phyloP scores from a whole-genome alignment of 2,888 invertebrate genomes.

The Vanessa cardui region DNA sequence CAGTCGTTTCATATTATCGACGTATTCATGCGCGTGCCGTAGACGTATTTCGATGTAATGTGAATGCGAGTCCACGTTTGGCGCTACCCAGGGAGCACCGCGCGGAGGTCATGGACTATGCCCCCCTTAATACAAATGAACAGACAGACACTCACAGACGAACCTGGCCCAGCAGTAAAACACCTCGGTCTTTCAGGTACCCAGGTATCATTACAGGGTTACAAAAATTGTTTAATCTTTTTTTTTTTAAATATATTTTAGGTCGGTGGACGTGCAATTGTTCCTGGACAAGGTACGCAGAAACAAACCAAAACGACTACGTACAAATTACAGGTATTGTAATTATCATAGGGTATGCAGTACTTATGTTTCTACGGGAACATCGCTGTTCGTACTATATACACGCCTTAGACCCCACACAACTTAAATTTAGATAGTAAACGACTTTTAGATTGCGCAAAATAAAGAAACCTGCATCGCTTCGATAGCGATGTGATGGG shows the following conservation, averaged over 20 bases:
- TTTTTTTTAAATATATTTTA: neutral
- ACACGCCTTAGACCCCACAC: too few relatives aligned
- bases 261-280: neutral
- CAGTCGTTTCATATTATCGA: constrained; percentile 16
- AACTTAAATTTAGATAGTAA: too few relatives aligned
- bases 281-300: neutral
- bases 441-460: too few relatives aligned
- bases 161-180: constrained; percentile 13
- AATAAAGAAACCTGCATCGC: too few relatives aligned
- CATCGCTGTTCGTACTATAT: too few relatives aligned
- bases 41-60: constrained; percentile 55
- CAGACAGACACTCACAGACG: constrained; percentile 38
- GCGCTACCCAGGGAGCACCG: constrained; percentile 82
- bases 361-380: too few relatives aligned
- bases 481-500: too few relatives aligned
- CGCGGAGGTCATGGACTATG: constrained; percentile 80
- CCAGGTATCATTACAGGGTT: constrained; percentile 18
- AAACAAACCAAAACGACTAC: neutral
- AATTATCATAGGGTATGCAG: too few relatives aligned
- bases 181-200: constrained; percentile 25
- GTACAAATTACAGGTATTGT: too few relatives aligned
- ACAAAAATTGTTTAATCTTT: constrained; percentile 6
- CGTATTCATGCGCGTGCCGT: constrained; percentile 44
- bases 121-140: constrained; percentile 71
- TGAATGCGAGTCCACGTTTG: constrained; percentile 75